Base-by-base conservation (phyloP, 2,888 invertebrate genomes). In the Augiades crinisus region DNA sequence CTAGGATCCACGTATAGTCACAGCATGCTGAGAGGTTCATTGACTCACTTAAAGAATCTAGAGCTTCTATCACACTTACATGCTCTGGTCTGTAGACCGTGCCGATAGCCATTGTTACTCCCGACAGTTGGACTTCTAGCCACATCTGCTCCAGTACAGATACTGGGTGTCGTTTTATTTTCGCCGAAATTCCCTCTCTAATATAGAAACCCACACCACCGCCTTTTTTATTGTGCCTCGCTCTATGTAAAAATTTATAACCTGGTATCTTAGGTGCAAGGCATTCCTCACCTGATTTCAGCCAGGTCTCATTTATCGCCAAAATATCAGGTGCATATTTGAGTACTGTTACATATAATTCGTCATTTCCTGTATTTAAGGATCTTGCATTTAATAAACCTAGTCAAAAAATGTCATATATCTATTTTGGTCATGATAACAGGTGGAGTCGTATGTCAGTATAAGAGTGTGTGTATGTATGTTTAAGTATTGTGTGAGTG, bases 291-390 rank as follows among this genome's bases (percentile, higher is more conserved):
- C 53, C 55, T 5, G n/a, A 10, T 30, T 21, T 53, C 1, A 55
- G 12, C 55, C 55, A 55, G 1, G 55, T 55, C 45, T 55, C 55
- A 36, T 55, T 55, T 7, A 55, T 10, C 5, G 52, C 52, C 2
- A 55, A 37, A 2, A 55, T 55, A 46, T 55, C 55, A 5, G 53
- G 55, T 30, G 10, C 10, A 21, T 47, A 8, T 3, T 47, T 37
- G 3, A 4, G 7, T 3, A 55, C 27, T 3, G 33, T 36, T 4
- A 45, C 38, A 7, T 10, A 6, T 12, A 47, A 14, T 34, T 55
- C 47, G 30, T 55, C 52, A 5, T 27, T 38, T 1, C 52, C 52
- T 4, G 55, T 14, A 40, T 10, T 47, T 10, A 55, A 38, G 17
- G 3, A 7, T 16, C 41, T 34, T n/a, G n/a, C n/a, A n/a, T 21